These are phyloP conservation scores for Lymantria monacha DNA, from an alignment of 2,888 invertebrate species.

Conservation along the genomic window DNA sequence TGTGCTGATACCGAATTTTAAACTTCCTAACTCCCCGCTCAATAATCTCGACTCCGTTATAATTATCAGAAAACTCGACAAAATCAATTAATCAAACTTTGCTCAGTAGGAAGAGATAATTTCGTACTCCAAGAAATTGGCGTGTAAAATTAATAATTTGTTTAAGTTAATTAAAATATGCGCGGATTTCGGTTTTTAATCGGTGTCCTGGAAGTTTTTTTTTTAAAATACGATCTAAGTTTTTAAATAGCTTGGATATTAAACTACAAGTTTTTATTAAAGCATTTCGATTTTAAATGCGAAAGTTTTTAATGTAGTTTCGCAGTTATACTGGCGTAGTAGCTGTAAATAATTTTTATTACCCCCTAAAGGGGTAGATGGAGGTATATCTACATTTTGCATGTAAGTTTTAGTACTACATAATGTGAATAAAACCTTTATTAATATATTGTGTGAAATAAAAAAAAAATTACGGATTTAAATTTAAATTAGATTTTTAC, in stretches of 20 bases:
- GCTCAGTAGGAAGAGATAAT: conserved; percentile 32
- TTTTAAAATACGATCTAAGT: conserved; percentile 38
- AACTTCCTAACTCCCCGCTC: background rate
- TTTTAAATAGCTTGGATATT: conserved; percentile 40
- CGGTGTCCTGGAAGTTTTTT: conserved; percentile 23
- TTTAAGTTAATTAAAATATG: conserved; percentile 63
- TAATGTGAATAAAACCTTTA: no score
- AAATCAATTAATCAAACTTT: conserved; percentile 35
- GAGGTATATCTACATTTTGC: no score
- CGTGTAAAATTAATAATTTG: conserved; percentile 62
- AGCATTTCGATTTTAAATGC: conserved; percentile 28
- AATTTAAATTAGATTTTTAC: no score
- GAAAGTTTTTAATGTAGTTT: conserved; percentile 33
- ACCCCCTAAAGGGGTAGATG: no score
- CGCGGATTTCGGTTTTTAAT: conserved; percentile 20
- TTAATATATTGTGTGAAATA: no score
- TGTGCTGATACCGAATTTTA: background rate
- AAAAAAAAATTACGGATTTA: no score
- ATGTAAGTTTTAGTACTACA: no score
- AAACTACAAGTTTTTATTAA: conserved; percentile 31
- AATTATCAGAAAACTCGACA: conserved; percentile 17
- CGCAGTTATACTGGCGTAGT: background rate
- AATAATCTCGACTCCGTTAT: background rate
- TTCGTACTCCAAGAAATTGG: conserved; percentile 35
- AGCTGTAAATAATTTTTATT: background rate